phyloP scores from a whole-genome alignment of 1,140 invertebrate genomes.

The Ephestia elutella region DNA sequence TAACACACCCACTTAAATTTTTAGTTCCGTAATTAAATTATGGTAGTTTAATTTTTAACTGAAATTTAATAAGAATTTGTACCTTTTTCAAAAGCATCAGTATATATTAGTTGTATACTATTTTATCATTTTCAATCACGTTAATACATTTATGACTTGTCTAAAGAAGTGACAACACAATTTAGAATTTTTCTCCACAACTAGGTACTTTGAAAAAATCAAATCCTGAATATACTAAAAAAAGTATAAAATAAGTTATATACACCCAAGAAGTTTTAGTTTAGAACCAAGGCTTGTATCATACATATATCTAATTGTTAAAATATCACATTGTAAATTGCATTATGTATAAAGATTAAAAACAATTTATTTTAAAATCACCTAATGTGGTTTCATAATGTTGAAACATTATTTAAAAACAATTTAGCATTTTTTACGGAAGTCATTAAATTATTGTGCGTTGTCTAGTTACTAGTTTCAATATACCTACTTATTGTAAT shows the following conservation, averaged over 20 bases:
- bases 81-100: too few species aligned
- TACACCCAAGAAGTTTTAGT: neutral
- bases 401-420: neutral
- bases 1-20: too few species aligned
- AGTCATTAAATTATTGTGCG: slow-evolving; percentile 65
- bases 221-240: too few species aligned
- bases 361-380: neutral
- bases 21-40: too few species aligned
- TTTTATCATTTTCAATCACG: too few species aligned
- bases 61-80: too few species aligned
- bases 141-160: too few species aligned
- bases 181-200: too few species aligned
- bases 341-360: neutral
- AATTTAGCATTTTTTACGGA: slow-evolving; percentile 10
- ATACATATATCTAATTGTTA: neutral
- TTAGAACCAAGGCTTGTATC: neutral
- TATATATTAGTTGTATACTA: too few species aligned
- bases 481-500: slow-evolving; percentile 35
- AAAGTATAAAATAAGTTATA: neutral
- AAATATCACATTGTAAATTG: neutral
- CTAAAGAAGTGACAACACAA: too few species aligned
- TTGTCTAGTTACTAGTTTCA: slow-evolving; percentile 46
- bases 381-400: neutral
- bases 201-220: too few species aligned
- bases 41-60: too few species aligned